Percentiles rank a stretch among this genome's conserved stretches.
Conservation (phyloP, 2,888 invertebrate species). For the Macrosoma leucophasiata region DNA sequence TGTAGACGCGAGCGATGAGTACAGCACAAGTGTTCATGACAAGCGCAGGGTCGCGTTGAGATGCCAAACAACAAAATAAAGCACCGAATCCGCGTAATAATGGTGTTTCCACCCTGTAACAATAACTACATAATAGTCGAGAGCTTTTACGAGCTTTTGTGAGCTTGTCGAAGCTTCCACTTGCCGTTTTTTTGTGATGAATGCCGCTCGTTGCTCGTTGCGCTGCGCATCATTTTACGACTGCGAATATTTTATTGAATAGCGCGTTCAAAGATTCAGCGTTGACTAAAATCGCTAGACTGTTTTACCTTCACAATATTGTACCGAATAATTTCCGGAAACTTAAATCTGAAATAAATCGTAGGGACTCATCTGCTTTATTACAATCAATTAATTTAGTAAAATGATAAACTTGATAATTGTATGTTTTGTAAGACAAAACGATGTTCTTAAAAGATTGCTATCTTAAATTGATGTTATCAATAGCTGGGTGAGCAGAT, state of each 20-base stretch:
- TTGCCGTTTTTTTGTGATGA: slow-evolving; percentile 66
- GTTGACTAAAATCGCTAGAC: slow-evolving; percentile 44
- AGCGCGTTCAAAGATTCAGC: slow-evolving; percentile 43
- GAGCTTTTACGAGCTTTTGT: slow-evolving; percentile 76
- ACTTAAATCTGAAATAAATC: too few relatives aligned
- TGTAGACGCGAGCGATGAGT: too few relatives aligned
- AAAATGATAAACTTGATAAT: too few relatives aligned
- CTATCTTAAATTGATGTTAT: too few relatives aligned
- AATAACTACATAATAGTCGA: slow-evolving; percentile 75
- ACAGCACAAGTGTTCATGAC: too few relatives aligned
- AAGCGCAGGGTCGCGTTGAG: slow-evolving; percentile 5
- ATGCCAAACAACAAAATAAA: slow-evolving; percentile 67
- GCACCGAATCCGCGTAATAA: slow-evolving; percentile 64
- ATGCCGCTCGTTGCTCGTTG: slow-evolving; percentile 50
- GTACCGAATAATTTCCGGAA: too few relatives aligned
- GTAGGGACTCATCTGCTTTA: too few relatives aligned
- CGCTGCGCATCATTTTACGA: slow-evolving; percentile 50
- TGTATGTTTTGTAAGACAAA: too few relatives aligned
- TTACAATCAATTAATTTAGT: too few relatives aligned
- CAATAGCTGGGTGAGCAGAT: too few relatives aligned
- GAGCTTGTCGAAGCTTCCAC: slow-evolving; percentile 70
- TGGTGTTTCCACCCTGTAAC: slow-evolving; percentile 75
- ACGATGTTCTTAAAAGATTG: too few relatives aligned
- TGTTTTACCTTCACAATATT: slow-evolving; percentile 41
- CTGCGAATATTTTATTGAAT: slow-evolving; percentile 66